Percentiles rank a stretch among this genome's conserved stretches.
Conservation (phyloP, 2,888 invertebrate genomes). For the Globia sparganii region DNA sequence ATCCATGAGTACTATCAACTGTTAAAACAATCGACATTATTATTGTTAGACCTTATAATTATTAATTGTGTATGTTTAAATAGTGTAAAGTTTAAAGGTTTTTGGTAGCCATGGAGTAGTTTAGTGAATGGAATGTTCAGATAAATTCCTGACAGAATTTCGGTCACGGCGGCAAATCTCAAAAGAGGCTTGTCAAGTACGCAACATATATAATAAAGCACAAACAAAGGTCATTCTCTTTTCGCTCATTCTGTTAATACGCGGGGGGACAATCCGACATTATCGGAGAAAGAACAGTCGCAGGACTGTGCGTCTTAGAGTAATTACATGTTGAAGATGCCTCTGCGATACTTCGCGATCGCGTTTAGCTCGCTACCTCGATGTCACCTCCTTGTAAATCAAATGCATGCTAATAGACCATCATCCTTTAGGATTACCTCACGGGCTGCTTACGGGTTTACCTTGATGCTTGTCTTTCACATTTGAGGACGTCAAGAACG, state of each 20-base stretch:
- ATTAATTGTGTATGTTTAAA: slow-evolving; percentile 7
- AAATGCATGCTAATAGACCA: too few relatives aligned
- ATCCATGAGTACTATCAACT: neutral
- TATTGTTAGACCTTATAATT: slow-evolving; percentile 10
- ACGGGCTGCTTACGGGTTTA: too few relatives aligned
- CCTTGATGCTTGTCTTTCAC: too few relatives aligned
- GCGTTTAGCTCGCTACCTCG: too few relatives aligned
- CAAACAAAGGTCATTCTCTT: neutral
- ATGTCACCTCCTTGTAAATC: too few relatives aligned
- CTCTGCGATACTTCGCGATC: too few relatives aligned
- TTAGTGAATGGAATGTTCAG: slow-evolving; percentile 5
- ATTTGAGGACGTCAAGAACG: too few relatives aligned
- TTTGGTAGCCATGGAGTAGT: neutral
- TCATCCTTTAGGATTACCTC: too few relatives aligned
- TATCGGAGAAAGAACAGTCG: neutral
- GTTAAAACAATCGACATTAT: slow-evolving; percentile 1
- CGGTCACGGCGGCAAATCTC: neutral
- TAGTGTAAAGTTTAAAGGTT: neutral
- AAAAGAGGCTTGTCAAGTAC: neutral
- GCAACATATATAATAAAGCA: neutral
- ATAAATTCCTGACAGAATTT: neutral
- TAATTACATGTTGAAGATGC: too few relatives aligned
- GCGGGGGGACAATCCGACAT: neutral
- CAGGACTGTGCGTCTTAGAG: too few relatives aligned
- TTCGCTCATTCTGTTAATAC: neutral